Conservation (phyloP, 2,113 vertebrate genomes). For the Rattus norvegicus region GRCr8 NC_086022.1:160835001-160835500, state of each 20-base stretch:
- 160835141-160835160: neutral
- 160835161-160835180: neutral
- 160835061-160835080: accelerated
- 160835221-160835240: too few species aligned
- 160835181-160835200: neutral
- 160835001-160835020: neutral
- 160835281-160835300: neutral
- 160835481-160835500: neutral
- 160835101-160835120: neutral
- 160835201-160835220: neutral
- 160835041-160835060: accelerated
- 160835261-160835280: neutral
- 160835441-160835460: neutral
- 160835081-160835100: neutral
- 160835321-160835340: neutral
- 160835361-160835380: neutral
- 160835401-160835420: neutral
- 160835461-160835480: neutral
- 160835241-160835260: neutral
- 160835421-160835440: neutral
- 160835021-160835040: neutral
- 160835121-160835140: neutral
- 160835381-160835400: neutral
- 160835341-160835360: neutral
- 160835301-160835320: neutral